Conservation (phyloP, 2,888 invertebrate genomes). For the Pardosa pseudoannulata region DNA sequence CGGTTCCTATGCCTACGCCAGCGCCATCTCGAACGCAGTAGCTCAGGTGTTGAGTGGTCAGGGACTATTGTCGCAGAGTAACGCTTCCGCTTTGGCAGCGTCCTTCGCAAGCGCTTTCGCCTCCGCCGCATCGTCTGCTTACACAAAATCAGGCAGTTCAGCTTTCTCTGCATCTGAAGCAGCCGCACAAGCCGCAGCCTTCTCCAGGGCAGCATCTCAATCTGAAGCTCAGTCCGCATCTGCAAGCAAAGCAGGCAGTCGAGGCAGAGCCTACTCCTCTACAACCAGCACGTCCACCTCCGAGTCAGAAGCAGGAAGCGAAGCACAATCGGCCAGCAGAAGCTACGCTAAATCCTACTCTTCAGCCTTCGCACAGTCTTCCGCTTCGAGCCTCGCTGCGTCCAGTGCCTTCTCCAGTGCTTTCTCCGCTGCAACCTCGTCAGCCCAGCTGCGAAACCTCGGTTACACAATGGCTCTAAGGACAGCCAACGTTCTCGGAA, state of each 20-base stretch:
- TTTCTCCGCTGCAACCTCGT: not conserved
- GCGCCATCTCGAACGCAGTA: slow-evolving; percentile 4
- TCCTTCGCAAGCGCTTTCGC: not conserved
- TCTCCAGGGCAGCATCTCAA: not conserved
- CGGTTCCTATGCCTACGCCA: not conserved
- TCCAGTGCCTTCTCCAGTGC: not conserved
- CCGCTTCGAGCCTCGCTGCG: not conserved
- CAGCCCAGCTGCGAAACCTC: no score
- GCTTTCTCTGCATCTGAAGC: not conserved
- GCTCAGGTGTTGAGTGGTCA: not conserved
- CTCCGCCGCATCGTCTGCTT: not conserved
- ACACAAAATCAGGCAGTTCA: not conserved
- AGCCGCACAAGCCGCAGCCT: not conserved
- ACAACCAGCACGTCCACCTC: slow-evolving; percentile 14
- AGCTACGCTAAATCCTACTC: not conserved
- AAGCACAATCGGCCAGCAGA: not conserved
- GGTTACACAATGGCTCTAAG: not conserved
- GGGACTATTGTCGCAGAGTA: not conserved
- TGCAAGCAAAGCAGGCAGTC: not conserved
- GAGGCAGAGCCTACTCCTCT: not conserved
- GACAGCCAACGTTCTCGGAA: not conserved
- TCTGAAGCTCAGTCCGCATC: not conserved
- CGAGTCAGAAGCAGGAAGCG: not conserved
- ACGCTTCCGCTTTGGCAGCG: slow-evolving; percentile 7
- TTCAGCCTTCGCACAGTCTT: not conserved